Percentiles rank a stretch among this genome's conserved stretches.
Evolutionary conservation across 2,888 invertebrate species (phyloP).

Genomic region (Stenchaetothrips biformis): DNA sequence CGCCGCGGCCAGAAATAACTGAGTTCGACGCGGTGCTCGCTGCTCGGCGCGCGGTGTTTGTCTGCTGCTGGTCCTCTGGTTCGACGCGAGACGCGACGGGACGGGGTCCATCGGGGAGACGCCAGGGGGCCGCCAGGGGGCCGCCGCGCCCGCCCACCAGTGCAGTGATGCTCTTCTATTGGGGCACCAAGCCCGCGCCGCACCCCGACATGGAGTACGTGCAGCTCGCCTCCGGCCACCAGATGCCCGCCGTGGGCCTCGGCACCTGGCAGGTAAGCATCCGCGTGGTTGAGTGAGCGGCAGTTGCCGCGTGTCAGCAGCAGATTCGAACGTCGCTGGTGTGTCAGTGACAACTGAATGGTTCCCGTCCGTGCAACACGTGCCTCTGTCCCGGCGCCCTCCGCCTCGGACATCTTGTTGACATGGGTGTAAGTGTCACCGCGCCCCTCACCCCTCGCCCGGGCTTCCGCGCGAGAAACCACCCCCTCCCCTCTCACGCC

Average conservation of each 20-base stretch:
- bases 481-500: too few species aligned
- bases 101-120: too few species aligned
- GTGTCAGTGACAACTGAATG: not conserved
- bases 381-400: too few species aligned
- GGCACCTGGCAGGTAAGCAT: slow-evolving; percentile 64
- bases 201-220: slow-evolving; percentile 25
- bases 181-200: not conserved
- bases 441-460: not conserved
- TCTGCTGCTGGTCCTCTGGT: too few species aligned
- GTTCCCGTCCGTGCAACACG: too few species aligned
- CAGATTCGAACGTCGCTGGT: too few species aligned
- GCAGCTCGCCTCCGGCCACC: slow-evolving; percentile 43
- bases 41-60: too few species aligned
- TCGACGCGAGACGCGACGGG: too few species aligned
- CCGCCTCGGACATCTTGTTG: not conserved
- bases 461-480: not conserved
- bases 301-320: too few species aligned
- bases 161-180: slow-evolving; percentile 15
- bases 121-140: not conserved
- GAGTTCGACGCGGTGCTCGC: too few species aligned
- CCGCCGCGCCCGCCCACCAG: not conserved
- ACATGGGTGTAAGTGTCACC: slow-evolving; percentile 16
- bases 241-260: slow-evolving; percentile 66
- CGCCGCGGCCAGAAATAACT: too few species aligned
- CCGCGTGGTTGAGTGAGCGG: too few species aligned